Evolutionary conservation across 2,113 vertebrate genomes (phyloP).

Genomic region (Salvelinus fontinalis): DNA sequence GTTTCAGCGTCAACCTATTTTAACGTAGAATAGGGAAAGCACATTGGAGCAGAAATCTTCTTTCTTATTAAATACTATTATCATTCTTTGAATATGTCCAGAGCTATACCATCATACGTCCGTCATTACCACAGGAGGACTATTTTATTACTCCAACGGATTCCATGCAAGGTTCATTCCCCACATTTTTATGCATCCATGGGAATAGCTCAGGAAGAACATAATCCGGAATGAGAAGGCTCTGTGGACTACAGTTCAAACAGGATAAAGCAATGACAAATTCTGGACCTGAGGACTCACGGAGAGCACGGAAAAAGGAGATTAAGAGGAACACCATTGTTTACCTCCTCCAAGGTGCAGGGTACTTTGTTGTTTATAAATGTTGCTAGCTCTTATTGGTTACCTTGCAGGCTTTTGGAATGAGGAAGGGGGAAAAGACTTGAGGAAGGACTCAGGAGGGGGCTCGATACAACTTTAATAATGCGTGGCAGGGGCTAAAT

Average conservation of each 20-base stretch:
- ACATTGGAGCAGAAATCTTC: background rate
- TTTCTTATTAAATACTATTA: slow-evolving; percentile 36
- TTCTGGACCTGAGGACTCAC: slow-evolving; percentile 42
- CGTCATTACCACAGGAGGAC: slow-evolving; percentile 52
- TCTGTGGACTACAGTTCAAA: slow-evolving; percentile 42
- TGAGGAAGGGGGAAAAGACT: slow-evolving; percentile 23
- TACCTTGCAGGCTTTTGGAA: slow-evolving; percentile 61
- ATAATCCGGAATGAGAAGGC: slow-evolving; percentile 56
- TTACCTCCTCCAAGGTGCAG: slow-evolving; percentile 67
- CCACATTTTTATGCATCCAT: slow-evolving; percentile 60
- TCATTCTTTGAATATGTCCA: slow-evolving; percentile 53
- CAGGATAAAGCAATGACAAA: slow-evolving; percentile 55
- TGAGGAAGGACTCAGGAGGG: slow-evolving; percentile 62
- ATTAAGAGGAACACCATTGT: slow-evolving; percentile 68
- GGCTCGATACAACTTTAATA: slow-evolving; percentile 76
- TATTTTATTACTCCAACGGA: slow-evolving; percentile 66
- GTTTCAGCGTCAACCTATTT: background rate
- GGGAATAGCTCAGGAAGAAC: slow-evolving; percentile 57
- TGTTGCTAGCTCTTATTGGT: slow-evolving; percentile 67
- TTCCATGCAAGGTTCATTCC: slow-evolving; percentile 60
- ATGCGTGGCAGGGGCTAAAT: slow-evolving; percentile 73
- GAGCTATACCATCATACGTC: slow-evolving; percentile 59
- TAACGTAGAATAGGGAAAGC: slow-evolving; percentile 1
- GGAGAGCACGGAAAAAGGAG: slow-evolving; percentile 49
- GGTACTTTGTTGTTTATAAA: slow-evolving; percentile 70